Base-by-base conservation (phyloP, 2,888 invertebrate species). In the Dryomyza anilis region DNA sequence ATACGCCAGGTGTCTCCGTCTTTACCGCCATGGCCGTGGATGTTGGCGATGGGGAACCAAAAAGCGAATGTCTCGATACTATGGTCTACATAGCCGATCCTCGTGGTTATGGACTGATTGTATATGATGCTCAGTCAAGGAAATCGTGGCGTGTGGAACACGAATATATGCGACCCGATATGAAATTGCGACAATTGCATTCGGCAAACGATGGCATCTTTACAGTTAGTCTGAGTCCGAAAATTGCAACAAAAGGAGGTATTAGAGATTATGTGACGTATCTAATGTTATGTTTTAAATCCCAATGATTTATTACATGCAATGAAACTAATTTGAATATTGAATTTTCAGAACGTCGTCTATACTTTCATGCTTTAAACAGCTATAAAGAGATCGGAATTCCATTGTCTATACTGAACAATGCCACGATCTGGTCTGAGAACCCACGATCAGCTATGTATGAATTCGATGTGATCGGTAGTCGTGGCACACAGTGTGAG, bases 401-500 rank as follows among this genome's bases (percentile, higher is more conserved):
- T 1, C 81, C 84, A 3, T 86, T 89, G 0, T 82, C 85, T 0
- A 71, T 87, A 14, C 78, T 90, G 23, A 84, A 88, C 69, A 88
- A 90, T 72, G 75, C 80, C 12, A 81, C 85, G 0, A 39, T 74
- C 4, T 89, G 89, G 81, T 61, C 68, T 0, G 65, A 80, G 0
- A 72, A 85, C 50, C 71, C 84, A 0, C 79, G 83, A 6, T 81
- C 85, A 0, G 79, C 58, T 3, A 65, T 52, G 14, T 75, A 85
- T 55, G 80, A 85, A 21, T 89, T 89, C 74, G 79, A 83, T 27
- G 75, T 86, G 55, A 86, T 88, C 67, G 82, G 86, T 50, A 79
- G 83, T 66, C 84, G 86, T 58, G 86, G 91, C 62, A 87, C 88
- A 1, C 93, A 93, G 78, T 86, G 90, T 14, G 91, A 89, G 10